Evolutionary conservation across 2,888 invertebrate genomes (phyloP), one percentile per base, ranked within the genome.

Genomic region (Bunonema sp.): DNA sequence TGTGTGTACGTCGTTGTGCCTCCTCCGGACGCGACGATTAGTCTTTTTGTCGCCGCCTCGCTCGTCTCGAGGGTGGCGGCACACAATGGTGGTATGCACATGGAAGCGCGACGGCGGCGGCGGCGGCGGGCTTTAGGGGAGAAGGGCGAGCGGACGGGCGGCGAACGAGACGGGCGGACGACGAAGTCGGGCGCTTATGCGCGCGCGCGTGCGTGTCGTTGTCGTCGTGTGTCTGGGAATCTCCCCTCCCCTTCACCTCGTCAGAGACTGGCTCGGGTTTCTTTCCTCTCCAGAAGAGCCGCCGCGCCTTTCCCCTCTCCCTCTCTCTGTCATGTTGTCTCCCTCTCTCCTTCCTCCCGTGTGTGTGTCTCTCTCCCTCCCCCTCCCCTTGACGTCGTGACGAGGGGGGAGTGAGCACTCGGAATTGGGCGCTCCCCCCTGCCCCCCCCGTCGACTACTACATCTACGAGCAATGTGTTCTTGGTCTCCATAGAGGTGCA

Each of bases 321-420:
- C n/a, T 36, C 26, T 23, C 22, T 24, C 10, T n/a, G 4, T 16
- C 12, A 19, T 19, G 20, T 22, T 36, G 19, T 22, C 19, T 16
- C 26, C 21, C 23, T 22, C 19, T 35, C 15, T 26, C 19, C 26
- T 16, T 23, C 18, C 12, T 34, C 36, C 15, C 12, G 8, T 8
- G 24, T 20, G 24, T 36, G 16, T 15, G 18, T 37, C 37, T 28
- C 21, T 37, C 16, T 35, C 35, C 18, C 24, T 35, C 35, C 12
- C 23, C n/a, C 12, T 35, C 29, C 20, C 15, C n/a, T 21, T 26
- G 4, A 15, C 23, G 21, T 5, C 15, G 34, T 18, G 19, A 31
- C 31, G 12, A 12, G 16, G 12, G 21, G 19, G 21, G 20, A 32
- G 16, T 31, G 16, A 31, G 31, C 31, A 31, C 16, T 31, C 7